These are phyloP conservation scores for Cyprinodon brontotheroides DNA, from an alignment of 2,113 vertebrate genomes.

Conservation along the genomic window DNA sequence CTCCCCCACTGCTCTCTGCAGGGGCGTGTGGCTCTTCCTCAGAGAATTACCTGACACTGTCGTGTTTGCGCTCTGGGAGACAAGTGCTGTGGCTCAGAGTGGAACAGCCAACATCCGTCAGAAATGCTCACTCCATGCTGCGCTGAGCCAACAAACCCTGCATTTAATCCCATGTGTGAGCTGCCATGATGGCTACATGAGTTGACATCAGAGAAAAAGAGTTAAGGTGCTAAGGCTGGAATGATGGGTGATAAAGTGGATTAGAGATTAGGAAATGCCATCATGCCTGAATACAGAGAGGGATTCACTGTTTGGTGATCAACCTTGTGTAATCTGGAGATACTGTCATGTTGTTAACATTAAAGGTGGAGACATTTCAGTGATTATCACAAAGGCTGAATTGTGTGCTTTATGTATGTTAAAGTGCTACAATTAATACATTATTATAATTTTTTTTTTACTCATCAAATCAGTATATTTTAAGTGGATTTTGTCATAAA, in stretches of 20 bases:
- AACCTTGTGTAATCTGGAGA: constrained; percentile 42
- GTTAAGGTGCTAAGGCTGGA: constrained; percentile 74
- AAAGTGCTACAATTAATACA: not conserved
- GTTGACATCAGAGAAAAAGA: constrained; percentile 79
- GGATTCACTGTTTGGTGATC: constrained; percentile 34
- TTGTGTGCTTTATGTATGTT: constrained; percentile 4
- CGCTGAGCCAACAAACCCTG: constrained; percentile 78
- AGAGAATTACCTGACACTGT: constrained; percentile 79
- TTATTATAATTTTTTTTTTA: constrained; percentile 12
- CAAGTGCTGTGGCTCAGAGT: constrained; percentile 75
- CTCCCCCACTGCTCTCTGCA: constrained; percentile 78
- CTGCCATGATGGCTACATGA: constrained; percentile 75
- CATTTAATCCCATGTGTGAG: constrained; percentile 87
- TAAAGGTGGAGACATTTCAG: constrained; percentile 41
- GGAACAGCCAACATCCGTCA: constrained; percentile 78
- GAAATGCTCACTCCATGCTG: constrained; percentile 74
- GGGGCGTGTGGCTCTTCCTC: constrained; percentile 78
- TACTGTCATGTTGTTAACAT: constrained; percentile 23
- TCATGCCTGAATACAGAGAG: constrained; percentile 62
- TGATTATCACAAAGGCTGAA: constrained; percentile 17
- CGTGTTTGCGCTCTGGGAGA: constrained; percentile 78
- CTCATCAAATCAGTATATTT: not conserved
- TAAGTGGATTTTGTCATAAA: not conserved
- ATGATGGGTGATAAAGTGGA: constrained; percentile 77
- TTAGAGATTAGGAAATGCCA: constrained; percentile 70